Evolutionary conservation across 2,113 vertebrate species (phyloP), one percentile per base, ranked within the genome.

Genomic region (Nothobranchius furzeri): DNA sequence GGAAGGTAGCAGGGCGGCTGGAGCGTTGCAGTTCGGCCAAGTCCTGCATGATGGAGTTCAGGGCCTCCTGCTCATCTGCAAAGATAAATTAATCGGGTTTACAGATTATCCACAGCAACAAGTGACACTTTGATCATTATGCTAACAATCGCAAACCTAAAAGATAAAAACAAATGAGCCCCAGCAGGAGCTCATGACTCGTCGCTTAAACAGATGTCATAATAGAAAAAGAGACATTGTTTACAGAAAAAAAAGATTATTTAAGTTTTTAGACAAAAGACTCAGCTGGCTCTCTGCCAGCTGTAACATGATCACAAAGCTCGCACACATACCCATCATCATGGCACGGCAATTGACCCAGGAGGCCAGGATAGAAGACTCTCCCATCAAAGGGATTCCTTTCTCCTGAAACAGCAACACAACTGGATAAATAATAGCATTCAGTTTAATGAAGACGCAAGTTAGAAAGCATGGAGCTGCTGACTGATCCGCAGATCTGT

Each of bases 1-100:
- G 89, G 62, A 94, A 92, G 87, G 93, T 84, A 61, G 92, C 92
- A 85, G 97, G 96, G 88, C 96, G 93, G 87, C 95, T 98, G 53
- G 96, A 96, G 80, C 95, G 98, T 78, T 98, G 98, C 77, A 99
- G 95, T 86, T 96, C 96, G 84, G 93, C 96, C 94, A 99, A 92
- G 92, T 99, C 98, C 93, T 99, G 96, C 96, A 98, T 97, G 93
- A 99, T 98, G 60, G 98, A 99, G 85, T 98, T 95, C 91, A 99
- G 92, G 75, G 95, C 98, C 92, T 98, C 95, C 94, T 98, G 96
- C 87, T 98, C 96, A 93, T 95, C 94, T 95, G 84, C 64, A 64
- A 0, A 14, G 50, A 6, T 2, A 58, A 7, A 6, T 35, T 48
- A 49, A 4, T 30, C 30, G 2, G 30, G 30, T 30, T 30, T 30